Base-by-base conservation (phyloP, 2,888 invertebrate species). In the Furcula furcula region DNA sequence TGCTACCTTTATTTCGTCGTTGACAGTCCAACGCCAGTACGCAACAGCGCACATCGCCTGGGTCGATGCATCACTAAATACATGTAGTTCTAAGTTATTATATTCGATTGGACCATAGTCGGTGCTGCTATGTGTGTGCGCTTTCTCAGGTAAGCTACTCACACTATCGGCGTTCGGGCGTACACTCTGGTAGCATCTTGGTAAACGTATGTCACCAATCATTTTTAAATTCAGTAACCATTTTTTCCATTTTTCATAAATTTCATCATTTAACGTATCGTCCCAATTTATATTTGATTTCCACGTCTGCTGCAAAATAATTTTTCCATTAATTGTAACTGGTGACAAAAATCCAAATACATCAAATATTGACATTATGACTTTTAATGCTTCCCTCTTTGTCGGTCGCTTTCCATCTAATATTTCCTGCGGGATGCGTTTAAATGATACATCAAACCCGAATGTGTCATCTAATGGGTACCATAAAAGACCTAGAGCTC, bases 401-500 rank as follows among this genome's bases (percentile, higher is more conserved):
- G 46, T 51, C 1, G 36, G 22, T 7, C n/a, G 7, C 7, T 26
- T 14, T 6, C n/a, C 14, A 7, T 7, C 11, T 4, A 5, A 7
- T 12, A 26, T 13, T 6, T 7, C 1, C 6, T 7, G 5, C 2
- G 26, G 26, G 14, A 26, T 26, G 9, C 26, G 26, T 9, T 26
- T 26, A 2, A 57, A 19, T 3, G 55, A 48, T 0, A 49, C 10
- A 5, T 55, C 46, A 23, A 60, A 57, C 0, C 46, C 41, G 4
- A 62, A 28, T 3, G 10, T 12, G 26, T 59, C 56, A 3, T 38
- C 35, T 0, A n/a, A 20, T 0, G 57, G 53, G 14, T 23, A 40
- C 59, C 61, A 59, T 10, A 55, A 43, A 0, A 57, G 11, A 1
- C 55, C 58, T 2, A 62, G 35, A 1, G 50, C 50, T 1, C 55